A percentile compares a stretch with the other conserved stretches of the same genome.
These are phyloP conservation scores for Chrysolina haemoptera DNA, from an alignment of 2,888 invertebrate species.

Conservation along the genomic window DNA sequence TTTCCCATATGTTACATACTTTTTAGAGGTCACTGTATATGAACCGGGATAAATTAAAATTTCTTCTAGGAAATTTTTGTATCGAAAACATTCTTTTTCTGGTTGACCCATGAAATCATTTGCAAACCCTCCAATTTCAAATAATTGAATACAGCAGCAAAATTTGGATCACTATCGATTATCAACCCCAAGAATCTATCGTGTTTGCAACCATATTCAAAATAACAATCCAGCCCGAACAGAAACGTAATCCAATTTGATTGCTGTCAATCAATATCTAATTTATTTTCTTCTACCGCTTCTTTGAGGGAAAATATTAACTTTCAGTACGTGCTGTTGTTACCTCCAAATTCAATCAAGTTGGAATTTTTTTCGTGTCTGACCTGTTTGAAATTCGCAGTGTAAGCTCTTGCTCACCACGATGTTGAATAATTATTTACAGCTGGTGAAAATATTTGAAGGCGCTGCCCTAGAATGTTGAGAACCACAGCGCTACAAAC, in stretches of 20 bases:
- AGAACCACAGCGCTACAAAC: not conserved
- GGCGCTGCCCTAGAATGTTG: not conserved
- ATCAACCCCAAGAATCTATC: not conserved
- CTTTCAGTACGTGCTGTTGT: constrained; percentile 14
- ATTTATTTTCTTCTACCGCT: constrained; percentile 1
- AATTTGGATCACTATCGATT: too few relatives aligned
- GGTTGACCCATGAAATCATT: too few relatives aligned
- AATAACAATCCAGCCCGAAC: not conserved
- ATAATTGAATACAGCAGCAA: too few relatives aligned
- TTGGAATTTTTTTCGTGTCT: constrained; percentile 5
- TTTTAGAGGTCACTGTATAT: too few relatives aligned
- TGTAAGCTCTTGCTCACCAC: not conserved
- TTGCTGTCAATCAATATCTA: constrained; percentile 20
- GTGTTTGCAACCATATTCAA: not conserved
- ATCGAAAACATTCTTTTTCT: too few relatives aligned
- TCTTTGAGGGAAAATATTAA: constrained; percentile 12
- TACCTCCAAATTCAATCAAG: constrained; percentile 13
- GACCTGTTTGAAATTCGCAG: constrained; percentile 3
- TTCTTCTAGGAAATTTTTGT: too few relatives aligned
- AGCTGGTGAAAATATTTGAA: not conserved
- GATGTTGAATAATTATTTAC: constrained; percentile 7
- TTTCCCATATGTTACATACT: too few relatives aligned
- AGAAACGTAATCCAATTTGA: not conserved
- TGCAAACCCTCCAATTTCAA: too few relatives aligned
- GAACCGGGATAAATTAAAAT: too few relatives aligned